Percentiles rank a stretch among this genome's conserved stretches.
These are phyloP conservation scores for Labeo calbasu DNA, from an alignment of 2,797 vertebrate species.

Conservation along the genomic window DNA sequence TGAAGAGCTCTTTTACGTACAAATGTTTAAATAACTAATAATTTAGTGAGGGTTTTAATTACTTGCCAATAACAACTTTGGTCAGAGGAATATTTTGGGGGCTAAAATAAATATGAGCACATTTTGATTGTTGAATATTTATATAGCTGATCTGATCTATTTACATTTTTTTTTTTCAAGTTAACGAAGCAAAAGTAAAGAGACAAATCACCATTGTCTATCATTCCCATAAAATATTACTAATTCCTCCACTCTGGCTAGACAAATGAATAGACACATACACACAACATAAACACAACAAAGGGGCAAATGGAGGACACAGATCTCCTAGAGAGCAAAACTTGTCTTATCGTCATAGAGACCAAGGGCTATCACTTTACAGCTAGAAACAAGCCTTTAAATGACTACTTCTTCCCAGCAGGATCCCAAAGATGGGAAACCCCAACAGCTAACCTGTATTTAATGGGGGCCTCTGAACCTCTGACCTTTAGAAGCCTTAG, in stretches of 20 bases:
- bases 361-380: constrained; percentile 48
- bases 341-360: constrained; percentile 29
- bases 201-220: background rate
- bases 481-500: constrained; percentile 58
- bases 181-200: background rate
- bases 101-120: background rate
- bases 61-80: background rate
- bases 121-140: background rate
- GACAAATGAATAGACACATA: constrained; percentile 6
- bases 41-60: background rate
- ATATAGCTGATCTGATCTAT: background rate
- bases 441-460: constrained; percentile 59
- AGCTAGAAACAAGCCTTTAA: constrained; percentile 44
- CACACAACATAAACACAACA: constrained; percentile 3
- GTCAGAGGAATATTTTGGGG: background rate
- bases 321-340: constrained; percentile 33
- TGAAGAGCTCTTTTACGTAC: background rate
- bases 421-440: constrained; percentile 42
- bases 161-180: too few relatives aligned
- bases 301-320: constrained; percentile 41
- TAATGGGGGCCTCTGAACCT: constrained; percentile 63
- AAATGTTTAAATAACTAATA: background rate
- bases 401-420: constrained; percentile 41
- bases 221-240: background rate
- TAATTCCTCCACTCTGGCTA: background rate